These are phyloP conservation scores for Pelecanoides urinatrix DNA, from an alignment of 2,113 vertebrate species.

Conservation along the genomic window DNA sequence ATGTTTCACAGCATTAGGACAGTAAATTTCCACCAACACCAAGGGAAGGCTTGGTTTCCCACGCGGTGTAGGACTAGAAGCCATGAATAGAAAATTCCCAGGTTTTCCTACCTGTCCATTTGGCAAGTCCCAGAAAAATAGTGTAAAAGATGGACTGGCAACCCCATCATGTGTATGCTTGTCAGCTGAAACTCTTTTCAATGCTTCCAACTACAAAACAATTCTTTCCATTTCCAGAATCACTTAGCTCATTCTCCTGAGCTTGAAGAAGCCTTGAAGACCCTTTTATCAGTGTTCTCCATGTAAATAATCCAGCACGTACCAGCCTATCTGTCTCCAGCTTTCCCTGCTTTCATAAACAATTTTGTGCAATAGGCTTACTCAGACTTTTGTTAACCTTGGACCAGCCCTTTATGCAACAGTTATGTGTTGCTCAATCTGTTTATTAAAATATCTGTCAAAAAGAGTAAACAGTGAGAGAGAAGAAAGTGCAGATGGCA, in stretches of 20 bases:
- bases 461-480: slow-evolving; percentile 8
- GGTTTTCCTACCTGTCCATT: background rate
- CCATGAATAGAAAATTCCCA: background rate
- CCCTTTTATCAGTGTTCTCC: slow-evolving; percentile 11
- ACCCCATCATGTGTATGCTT: background rate
- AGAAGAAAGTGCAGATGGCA: slow-evolving; percentile 35
- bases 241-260: slow-evolving; percentile 25
- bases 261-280: slow-evolving; percentile 17
- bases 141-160: background rate
- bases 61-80: background rate
- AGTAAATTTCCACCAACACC: background rate
- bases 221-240: slow-evolving; percentile 13
- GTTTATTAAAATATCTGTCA: slow-evolving; percentile 46
- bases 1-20: background rate
- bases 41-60: background rate
- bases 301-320: background rate
- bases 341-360: slow-evolving; percentile 37
- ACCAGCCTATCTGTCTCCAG: slow-evolving; percentile 21
- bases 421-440: slow-evolving; percentile 9
- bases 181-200: background rate
- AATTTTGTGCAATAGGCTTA: slow-evolving; percentile 33
- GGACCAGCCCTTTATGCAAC: background rate
- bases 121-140: background rate
- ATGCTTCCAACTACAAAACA: background rate
- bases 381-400: slow-evolving; percentile 33